Conservation (phyloP, 2,113 vertebrate species). For the Crotophaga sulcirostris region DNA sequence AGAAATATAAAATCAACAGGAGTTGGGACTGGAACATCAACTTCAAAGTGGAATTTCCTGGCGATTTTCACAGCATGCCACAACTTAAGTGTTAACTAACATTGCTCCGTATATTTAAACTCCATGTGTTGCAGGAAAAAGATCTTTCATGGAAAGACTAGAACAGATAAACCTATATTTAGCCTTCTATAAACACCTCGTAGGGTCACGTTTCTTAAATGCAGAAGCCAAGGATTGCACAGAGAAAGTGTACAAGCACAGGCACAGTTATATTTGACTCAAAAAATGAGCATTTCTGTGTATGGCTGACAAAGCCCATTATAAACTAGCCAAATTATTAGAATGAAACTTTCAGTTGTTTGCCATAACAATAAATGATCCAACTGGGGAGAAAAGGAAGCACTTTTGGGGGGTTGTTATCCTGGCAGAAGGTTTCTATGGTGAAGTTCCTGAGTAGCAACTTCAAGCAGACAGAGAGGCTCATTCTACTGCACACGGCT, state of each 20-base stretch:
- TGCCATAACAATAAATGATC: neutral
- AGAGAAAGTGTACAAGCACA: neutral
- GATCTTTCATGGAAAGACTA: slow-evolving; percentile 65
- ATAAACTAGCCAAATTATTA: neutral
- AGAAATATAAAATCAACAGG: slow-evolving; percentile 22
- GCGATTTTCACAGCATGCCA: neutral
- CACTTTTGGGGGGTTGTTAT: neutral
- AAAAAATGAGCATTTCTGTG: neutral
- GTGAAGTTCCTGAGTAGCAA: neutral
- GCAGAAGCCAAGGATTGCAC: neutral
- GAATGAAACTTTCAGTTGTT: neutral
- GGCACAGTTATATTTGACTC: neutral
- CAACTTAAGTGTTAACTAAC: slow-evolving; percentile 54
- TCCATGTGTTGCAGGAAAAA: slow-evolving; percentile 56
- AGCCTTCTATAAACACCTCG: slow-evolving; percentile 60
- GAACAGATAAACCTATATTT: slow-evolving; percentile 64
- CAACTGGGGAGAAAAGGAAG: neutral
- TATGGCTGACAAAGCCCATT: neutral
- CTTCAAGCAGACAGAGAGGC: neutral
- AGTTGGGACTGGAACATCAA: neutral
- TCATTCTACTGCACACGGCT: neutral
- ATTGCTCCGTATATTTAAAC: slow-evolving; percentile 32
- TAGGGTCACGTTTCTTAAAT: slow-evolving; percentile 39
- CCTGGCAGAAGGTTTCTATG: neutral
- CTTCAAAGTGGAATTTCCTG: slow-evolving; percentile 37